phyloP scores from a whole-genome alignment of 2,797 vertebrate species.

The Macrochelys suwanniensis region DNA sequence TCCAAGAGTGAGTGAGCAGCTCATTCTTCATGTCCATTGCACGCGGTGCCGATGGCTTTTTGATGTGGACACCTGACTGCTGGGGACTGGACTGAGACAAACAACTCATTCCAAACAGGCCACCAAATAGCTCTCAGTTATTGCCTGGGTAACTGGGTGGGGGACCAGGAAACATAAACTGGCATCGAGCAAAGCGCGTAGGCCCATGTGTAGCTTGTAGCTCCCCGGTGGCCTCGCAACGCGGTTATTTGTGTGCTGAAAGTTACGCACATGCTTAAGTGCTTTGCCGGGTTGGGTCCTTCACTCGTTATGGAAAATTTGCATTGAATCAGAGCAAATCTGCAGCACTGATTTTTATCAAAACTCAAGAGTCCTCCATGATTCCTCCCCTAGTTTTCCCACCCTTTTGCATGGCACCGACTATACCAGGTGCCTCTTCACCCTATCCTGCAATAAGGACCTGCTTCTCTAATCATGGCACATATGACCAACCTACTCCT shows the following conservation, averaged over 20 bases:
- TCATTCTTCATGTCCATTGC: constrained; percentile 36
- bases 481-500: background rate
- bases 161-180: constrained; percentile 52
- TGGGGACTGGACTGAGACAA: constrained; percentile 50
- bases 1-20: constrained; percentile 59
- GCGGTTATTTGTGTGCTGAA: background rate
- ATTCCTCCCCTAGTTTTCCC: background rate
- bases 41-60: constrained; percentile 72
- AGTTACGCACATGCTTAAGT: background rate
- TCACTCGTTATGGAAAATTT: constrained; percentile 7
- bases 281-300: background rate
- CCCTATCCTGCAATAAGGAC: fast-evolving
- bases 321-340: background rate
- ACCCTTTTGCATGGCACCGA: background rate
- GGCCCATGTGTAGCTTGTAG: background rate
- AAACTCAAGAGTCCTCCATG: too few species aligned
- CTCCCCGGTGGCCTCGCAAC: constrained; percentile 70
- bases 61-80: constrained; percentile 36
- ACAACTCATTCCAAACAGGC: constrained; percentile 42
- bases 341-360: background rate
- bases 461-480: background rate
- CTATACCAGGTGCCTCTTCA: background rate
- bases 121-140: constrained; percentile 61
- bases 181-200: constrained; percentile 55
- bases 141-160: constrained; percentile 62